These are phyloP conservation scores for Dicrostonyx torquatus DNA, from an alignment of 2,797 vertebrate genomes.

Conservation along the genomic window DNA sequence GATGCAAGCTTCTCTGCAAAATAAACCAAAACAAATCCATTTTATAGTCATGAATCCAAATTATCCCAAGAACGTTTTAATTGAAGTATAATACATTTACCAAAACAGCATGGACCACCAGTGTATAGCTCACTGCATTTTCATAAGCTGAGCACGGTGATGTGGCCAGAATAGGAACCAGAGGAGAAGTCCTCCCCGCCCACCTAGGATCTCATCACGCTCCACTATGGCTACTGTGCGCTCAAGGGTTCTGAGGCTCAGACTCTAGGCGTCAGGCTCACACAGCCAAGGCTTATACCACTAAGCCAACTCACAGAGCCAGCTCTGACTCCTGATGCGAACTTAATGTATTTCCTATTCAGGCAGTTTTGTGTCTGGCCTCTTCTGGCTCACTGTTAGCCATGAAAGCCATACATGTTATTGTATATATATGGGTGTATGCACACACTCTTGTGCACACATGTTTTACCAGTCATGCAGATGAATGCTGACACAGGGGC, in stretches of 20 bases:
- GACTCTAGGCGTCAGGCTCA: not conserved
- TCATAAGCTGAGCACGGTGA: not conserved
- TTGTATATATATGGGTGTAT: not conserved
- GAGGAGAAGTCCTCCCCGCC: not conserved
- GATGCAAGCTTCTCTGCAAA: slow-evolving; percentile 24
- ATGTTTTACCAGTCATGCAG: not conserved
- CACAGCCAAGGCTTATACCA: not conserved
- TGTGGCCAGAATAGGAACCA: not conserved
- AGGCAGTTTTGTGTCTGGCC: not conserved
- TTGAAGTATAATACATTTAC: not conserved
- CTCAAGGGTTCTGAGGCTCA: not conserved
- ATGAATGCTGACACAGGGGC: not conserved
- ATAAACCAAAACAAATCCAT: not conserved
- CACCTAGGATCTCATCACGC: no score
- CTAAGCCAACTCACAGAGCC: not conserved
- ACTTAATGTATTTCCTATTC: not conserved
- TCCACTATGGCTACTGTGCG: not conserved
- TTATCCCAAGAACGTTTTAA: slow-evolving; percentile 20
- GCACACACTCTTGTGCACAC: not conserved
- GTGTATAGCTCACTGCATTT: not conserved
- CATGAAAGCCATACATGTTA: not conserved
- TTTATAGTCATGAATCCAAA: slow-evolving; percentile 44
- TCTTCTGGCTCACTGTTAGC: not conserved
- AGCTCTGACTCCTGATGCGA: not conserved
- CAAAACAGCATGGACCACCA: not conserved